Evolutionary conservation across 2,888 invertebrate genomes (phyloP), one percentile per base, ranked within the genome.

Genomic region (Stenchaetothrips biformis): DNA sequence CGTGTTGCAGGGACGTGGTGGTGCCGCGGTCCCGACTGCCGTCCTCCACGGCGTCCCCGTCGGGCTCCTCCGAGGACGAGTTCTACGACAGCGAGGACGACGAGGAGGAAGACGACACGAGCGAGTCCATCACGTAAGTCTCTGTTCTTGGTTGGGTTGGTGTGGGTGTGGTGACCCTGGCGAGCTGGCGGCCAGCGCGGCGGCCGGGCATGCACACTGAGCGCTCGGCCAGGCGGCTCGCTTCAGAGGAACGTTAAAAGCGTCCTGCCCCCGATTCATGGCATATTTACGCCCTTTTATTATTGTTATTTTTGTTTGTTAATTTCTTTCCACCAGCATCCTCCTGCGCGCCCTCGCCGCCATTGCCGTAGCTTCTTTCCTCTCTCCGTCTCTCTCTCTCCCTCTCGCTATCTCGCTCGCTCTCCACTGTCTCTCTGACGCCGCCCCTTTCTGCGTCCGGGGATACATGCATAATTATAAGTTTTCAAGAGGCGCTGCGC

Each of bases 41-140:
- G 67, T 67, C 67, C 21, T 67, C 67, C 67, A 67, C 67, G 21
- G 67, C 67, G 21, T 67, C 67, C 21, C 67, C 67, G 21, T 67
- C 67, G 3, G 67, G 67, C n/a, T 67, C 67, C 21, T 67, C 67
- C 67, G 67, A 67, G 67, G 67, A 67, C 67, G 67, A 67, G 67
- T 67, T 67, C 67, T 67, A 67, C 67, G 67, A 67, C 67, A 67
- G 67, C 67, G 67, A 67, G 67, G 67, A 67, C 25, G 67, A 67
- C 9, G 67, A 67, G 67, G 67, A 67, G 21, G 67, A 67, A 21
- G 67, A 67, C 9, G 67, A 90, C 86, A 85, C 85, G 84, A 86
- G 85, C 82, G 87, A 87, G 82, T 85, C 86, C 9, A 83, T 85
- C 47, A 83, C 85, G 88, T 88, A 83, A 86, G 87, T 86, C 80